A percentile compares a stretch with the other conserved stretches of the same genome.
phyloP scores from a whole-genome alignment of 2,113 vertebrate species.

The Scartelaos histophorus region DNA sequence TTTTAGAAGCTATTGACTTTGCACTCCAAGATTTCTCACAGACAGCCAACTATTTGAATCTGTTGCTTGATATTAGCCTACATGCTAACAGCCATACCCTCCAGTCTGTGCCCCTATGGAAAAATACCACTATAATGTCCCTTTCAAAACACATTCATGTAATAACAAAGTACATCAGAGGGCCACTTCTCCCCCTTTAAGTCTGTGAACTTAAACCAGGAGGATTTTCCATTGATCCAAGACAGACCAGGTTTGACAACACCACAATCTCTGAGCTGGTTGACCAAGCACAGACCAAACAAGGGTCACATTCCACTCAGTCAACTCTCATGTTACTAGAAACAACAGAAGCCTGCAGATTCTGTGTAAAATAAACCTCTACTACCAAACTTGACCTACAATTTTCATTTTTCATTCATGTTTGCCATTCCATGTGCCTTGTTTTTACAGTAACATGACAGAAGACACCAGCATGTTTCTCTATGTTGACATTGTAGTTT shows the following conservation, averaged over 20 bases:
- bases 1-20: not conserved
- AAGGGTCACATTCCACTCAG: conserved; percentile 45
- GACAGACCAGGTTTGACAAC: conserved; percentile 22
- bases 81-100: not conserved
- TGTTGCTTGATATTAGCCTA: not conserved
- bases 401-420: not conserved
- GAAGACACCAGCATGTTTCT: not conserved
- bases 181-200: not conserved
- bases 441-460: not conserved
- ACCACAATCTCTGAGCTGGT: conserved; percentile 14
- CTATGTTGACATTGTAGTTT: not conserved
- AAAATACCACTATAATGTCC: not conserved
- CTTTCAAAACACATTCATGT: not conserved
- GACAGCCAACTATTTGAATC: not conserved
- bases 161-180: not conserved
- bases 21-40: not conserved
- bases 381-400: not conserved
- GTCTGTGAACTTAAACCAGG: not conserved
- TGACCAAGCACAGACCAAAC: conserved; percentile 28
- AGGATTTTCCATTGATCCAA: not conserved
- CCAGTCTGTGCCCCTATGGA: not conserved
- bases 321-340: conserved; percentile 28
- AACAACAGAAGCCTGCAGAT: conserved; percentile 13
- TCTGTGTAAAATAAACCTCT: conserved; percentile 22
- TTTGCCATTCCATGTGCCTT: not conserved